phyloP scores from a whole-genome alignment of 2,888 invertebrate genomes.

The Andrena bucephala region DNA sequence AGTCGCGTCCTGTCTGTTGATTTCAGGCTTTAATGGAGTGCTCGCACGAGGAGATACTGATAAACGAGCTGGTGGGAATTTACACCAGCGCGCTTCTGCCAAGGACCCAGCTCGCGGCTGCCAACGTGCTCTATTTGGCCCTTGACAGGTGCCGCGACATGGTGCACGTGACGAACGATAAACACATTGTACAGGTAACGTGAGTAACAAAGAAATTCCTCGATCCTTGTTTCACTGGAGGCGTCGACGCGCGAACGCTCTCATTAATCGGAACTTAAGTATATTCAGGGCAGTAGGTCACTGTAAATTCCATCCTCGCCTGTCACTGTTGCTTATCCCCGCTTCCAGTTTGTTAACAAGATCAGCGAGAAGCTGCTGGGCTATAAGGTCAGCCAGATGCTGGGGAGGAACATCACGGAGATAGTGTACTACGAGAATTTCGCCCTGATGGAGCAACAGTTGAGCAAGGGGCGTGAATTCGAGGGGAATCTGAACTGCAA shows the following conservation, averaged over 20 bases:
- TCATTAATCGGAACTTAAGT: background rate
- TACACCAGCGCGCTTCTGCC: conserved; percentile 92
- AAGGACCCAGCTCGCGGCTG: conserved; percentile 92
- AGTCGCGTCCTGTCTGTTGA: too few relatives aligned
- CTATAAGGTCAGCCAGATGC: conserved; percentile 88
- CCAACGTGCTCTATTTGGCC: conserved; percentile 93
- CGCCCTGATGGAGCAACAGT: conserved; percentile 87
- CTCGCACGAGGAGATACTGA: conserved; percentile 86
- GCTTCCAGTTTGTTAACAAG: conserved; percentile 93
- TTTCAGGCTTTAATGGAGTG: conserved; percentile 86
- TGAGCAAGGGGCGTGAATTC: conserved; percentile 91
- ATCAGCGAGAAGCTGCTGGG: conserved; percentile 94
- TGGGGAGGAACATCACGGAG: conserved; percentile 88
- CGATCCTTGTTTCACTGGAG: background rate
- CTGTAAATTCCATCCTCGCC: background rate
- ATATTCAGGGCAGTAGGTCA: too few relatives aligned
- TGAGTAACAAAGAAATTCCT: conserved; percentile 16
- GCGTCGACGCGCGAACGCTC: background rate
- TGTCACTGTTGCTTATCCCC: conserved; percentile 34
- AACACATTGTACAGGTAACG: conserved; percentile 90
- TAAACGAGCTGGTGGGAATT: conserved; percentile 91
- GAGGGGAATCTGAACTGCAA: conserved; percentile 91
- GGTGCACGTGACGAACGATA: conserved; percentile 94
- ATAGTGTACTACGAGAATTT: conserved; percentile 86
- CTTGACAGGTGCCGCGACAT: conserved; percentile 94